phyloP scores from a whole-genome alignment of 2,888 invertebrate genomes.

The Euplexia lucipara region DNA sequence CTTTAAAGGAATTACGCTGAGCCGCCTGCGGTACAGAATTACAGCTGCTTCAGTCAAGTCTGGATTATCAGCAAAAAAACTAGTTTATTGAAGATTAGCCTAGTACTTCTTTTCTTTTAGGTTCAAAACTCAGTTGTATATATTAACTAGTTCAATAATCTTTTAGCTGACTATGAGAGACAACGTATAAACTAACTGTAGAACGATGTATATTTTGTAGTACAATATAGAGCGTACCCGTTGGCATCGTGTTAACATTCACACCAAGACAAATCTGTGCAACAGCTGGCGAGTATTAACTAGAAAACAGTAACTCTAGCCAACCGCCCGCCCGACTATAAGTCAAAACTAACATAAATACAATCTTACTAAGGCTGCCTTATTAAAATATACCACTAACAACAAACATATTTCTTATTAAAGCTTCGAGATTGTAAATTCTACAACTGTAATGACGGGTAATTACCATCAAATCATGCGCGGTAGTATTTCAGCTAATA shows the following conservation, averaged over 20 bases:
- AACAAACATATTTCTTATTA: conserved; percentile 37
- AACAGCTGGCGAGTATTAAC: conserved; percentile 67
- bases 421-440: conserved; percentile 40
- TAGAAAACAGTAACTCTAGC: conserved; percentile 67
- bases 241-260: conserved; percentile 57
- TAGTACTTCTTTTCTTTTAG: conserved; percentile 4
- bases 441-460: conserved; percentile 37
- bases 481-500: conserved; percentile 53
- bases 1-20: conserved; percentile 77
- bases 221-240: conserved; percentile 35
- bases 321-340: conserved; percentile 68
- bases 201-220: conserved; percentile 38
- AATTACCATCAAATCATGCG: conserved; percentile 43
- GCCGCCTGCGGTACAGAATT: conserved; percentile 71
- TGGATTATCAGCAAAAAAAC: conserved; percentile 66
- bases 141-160: conserved; percentile 13
- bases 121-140: background rate
- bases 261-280: conserved; percentile 68
- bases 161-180: conserved; percentile 20
- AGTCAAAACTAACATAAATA: conserved; percentile 67
- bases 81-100: conserved; percentile 66
- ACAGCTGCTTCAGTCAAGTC: conserved; percentile 72
- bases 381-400: conserved; percentile 22
- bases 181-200: conserved; percentile 22
- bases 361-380: conserved; percentile 55